A percentile compares a stretch with the other conserved stretches of the same genome.
Conservation (phyloP, 2,888 invertebrate genomes). For the Sphecodes monilicornis region DNA sequence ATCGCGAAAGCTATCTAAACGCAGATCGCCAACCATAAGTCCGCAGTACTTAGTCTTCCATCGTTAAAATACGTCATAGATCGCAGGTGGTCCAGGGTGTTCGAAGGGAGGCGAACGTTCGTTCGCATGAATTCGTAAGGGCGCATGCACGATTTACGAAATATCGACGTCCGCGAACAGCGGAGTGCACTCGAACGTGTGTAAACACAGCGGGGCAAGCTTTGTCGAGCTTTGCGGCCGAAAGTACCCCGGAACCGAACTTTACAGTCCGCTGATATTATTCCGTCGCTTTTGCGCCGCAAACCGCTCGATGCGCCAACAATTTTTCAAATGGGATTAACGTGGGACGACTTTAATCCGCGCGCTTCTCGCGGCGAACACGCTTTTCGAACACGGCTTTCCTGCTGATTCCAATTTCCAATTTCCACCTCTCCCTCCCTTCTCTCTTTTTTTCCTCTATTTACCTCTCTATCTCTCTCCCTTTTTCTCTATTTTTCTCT, state of each 20-base stretch:
- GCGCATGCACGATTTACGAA: constrained; percentile 24
- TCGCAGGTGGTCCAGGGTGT: not conserved
- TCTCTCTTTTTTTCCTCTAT: too few relatives aligned
- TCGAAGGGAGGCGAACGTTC: not conserved
- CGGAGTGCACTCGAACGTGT: not conserved
- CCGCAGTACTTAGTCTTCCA: not conserved
- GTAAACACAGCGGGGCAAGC: not conserved
- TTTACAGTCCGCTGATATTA: constrained; percentile 20
- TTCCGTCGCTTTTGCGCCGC: constrained; percentile 11
- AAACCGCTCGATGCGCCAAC: not conserved
- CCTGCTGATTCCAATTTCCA: not conserved
- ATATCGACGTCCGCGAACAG: constrained; percentile 34
- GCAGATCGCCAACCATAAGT: not conserved
- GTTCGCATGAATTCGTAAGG: constrained; percentile 8
- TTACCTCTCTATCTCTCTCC: not conserved
- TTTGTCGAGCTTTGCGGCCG: not conserved
- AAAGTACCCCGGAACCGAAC: constrained; percentile 17
- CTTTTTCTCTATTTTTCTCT: too few relatives aligned
- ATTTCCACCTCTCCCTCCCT: not conserved
- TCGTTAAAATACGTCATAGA: not conserved
- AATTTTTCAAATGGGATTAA: constrained; percentile 5
- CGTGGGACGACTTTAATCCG: not conserved
- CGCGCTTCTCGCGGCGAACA: not conserved
- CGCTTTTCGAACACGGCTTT: not conserved
- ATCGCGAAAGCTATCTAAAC: not conserved